Evolutionary conservation across 2,113 vertebrate species (phyloP).

Genomic region (Saimiri boliviensis): DNA sequence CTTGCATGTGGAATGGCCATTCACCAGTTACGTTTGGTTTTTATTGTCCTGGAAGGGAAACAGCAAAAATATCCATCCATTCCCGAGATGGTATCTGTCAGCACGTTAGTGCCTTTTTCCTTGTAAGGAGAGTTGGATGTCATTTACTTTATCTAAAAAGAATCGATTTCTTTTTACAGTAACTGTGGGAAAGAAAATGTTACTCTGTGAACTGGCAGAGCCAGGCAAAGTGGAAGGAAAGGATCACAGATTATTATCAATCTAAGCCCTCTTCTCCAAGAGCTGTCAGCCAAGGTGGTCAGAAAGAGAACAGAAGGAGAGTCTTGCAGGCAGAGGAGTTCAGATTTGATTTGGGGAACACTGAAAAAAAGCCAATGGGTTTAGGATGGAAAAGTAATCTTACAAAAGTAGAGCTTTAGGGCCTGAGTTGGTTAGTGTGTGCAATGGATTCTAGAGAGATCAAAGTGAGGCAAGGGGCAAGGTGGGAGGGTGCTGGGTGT

Average conservation of each 20-base stretch:
- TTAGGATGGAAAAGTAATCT: neutral
- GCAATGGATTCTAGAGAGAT: neutral
- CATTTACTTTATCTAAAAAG: conserved; percentile 69
- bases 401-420: neutral
- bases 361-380: neutral
- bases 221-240: neutral
- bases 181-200: conserved; percentile 52
- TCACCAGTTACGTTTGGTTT: conserved; percentile 7
- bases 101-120: conserved; percentile 43
- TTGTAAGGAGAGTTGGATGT: conserved; percentile 47
- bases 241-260: neutral
- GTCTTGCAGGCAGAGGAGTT: neutral
- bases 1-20: neutral
- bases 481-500: neutral
- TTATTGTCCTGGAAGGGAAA: conserved; percentile 21
- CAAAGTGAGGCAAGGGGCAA: neutral
- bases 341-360: neutral
- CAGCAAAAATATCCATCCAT: neutral
- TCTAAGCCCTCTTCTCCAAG: neutral
- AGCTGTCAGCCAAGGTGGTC: neutral
- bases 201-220: neutral
- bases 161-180: conserved; percentile 68
- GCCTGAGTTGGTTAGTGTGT: neutral
- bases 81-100: neutral
- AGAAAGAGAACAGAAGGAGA: neutral